These are phyloP conservation scores for Pollenia griseotomentosa DNA, from an alignment of 2,888 invertebrate species.

Conservation along the genomic window DNA sequence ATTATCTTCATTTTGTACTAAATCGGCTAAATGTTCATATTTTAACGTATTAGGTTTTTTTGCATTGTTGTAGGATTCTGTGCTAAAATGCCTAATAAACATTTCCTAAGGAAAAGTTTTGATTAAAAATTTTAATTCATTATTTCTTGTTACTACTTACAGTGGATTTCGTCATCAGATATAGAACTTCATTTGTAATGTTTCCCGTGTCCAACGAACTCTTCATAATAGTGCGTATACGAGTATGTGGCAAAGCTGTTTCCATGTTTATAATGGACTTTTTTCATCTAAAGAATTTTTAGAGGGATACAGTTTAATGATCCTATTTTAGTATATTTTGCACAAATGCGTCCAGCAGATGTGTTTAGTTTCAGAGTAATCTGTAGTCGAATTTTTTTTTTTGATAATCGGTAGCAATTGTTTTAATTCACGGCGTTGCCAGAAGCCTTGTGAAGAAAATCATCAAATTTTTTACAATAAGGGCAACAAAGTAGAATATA, in stretches of 20 bases:
- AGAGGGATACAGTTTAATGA: neutral
- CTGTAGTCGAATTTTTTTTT: no score
- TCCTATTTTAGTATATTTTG: conserved; percentile 2
- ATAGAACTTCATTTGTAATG: conserved; percentile 81
- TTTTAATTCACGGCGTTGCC: no score
- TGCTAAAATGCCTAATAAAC: conserved; percentile 81
- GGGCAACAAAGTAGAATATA: no score
- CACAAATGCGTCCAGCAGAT: neutral
- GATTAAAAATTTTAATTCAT: neutral
- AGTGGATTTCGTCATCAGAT: conserved; percentile 80
- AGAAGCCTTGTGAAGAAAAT: no score
- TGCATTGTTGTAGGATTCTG: conserved; percentile 77
- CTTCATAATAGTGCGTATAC: conserved; percentile 83
- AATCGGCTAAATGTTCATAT: conserved; percentile 81
- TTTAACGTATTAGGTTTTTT: conserved; percentile 77
- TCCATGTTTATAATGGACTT: conserved; percentile 70
- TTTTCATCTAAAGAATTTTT: neutral
- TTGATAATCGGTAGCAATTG: no score
- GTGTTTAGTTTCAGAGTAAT: neutral
- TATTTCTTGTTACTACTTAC: conserved; percentile 62
- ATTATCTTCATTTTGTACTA: conserved; percentile 79
- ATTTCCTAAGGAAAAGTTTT: conserved; percentile 77
- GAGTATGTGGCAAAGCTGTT: conserved; percentile 79
- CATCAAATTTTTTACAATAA: no score
- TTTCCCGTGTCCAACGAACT: conserved; percentile 82